Evolutionary conservation across 2,113 vertebrate genomes (phyloP).

Genomic region (Cephalophus harveyi): DNA sequence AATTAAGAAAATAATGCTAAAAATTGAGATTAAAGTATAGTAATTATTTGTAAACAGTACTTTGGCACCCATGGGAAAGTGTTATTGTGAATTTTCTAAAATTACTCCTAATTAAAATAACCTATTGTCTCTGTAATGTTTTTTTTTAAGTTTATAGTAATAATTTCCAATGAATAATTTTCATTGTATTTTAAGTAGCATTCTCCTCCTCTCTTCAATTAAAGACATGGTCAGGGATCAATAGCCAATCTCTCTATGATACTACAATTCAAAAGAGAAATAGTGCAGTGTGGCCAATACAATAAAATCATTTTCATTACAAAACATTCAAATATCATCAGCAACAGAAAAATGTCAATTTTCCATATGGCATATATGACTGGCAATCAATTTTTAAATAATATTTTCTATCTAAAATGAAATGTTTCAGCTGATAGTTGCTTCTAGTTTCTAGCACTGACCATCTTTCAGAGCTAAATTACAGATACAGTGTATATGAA

Average conservation of each 20-base stretch:
- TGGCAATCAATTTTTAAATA: background rate
- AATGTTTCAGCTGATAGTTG: background rate
- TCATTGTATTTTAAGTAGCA: constrained; percentile 37
- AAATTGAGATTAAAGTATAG: background rate
- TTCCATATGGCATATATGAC: background rate
- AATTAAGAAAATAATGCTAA: background rate
- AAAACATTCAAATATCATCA: constrained; percentile 11
- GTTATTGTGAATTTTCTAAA: background rate
- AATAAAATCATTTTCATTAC: constrained; percentile 33
- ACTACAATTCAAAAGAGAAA: constrained; percentile 30
- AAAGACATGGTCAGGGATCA: constrained; percentile 24
- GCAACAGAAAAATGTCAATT: background rate
- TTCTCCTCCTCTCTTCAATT: background rate
- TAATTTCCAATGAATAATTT: constrained; percentile 45
- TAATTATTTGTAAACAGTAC: background rate
- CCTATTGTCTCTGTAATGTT: background rate
- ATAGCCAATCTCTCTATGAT: constrained; percentile 4
- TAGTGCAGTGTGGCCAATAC: background rate
- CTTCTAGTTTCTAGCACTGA: background rate
- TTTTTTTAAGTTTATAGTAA: background rate
- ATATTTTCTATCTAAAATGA: background rate
- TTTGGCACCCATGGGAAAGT: background rate
- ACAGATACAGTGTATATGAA: background rate
- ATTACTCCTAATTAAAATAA: constrained; percentile 13
- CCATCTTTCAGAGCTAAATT: background rate